Percentiles rank a stretch among this genome's conserved stretches.
Evolutionary conservation across 2,797 vertebrate genomes (phyloP).

Genomic region (Sebastiscus albofasciatus): DNA sequence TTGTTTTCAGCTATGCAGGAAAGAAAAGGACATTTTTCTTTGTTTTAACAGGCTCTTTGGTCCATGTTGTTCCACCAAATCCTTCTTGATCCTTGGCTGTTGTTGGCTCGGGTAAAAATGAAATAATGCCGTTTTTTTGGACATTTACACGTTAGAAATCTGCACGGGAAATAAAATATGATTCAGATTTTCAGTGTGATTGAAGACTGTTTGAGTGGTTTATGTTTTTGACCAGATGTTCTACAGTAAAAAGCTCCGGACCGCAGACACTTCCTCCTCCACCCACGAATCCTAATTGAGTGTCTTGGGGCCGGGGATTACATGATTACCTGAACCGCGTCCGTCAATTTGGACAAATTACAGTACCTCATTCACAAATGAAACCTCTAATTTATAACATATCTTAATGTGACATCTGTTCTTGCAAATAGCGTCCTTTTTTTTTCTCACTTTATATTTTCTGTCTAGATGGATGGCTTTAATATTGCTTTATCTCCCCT

Average conservation of each 20-base stretch:
- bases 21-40: constrained; percentile 37
- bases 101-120: constrained; percentile 18
- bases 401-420: not conserved
- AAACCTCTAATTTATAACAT: constrained; percentile 13
- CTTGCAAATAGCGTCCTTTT: not conserved
- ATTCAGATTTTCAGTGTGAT: not conserved
- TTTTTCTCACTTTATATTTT: not conserved
- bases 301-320: not conserved
- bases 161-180: not conserved
- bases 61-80: constrained; percentile 37
- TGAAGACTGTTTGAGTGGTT: not conserved
- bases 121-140: constrained; percentile 8
- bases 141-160: not conserved
- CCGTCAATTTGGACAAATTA: constrained; percentile 30
- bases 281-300: constrained; percentile 31
- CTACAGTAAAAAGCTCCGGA: not conserved
- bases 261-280: not conserved
- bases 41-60: constrained; percentile 43
- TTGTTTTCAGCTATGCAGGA: constrained; percentile 58
- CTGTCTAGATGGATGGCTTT: not conserved
- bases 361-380: constrained; percentile 16
- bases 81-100: constrained; percentile 47
- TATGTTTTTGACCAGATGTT: constrained; percentile 27
- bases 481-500: not conserved
- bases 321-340: constrained; percentile 23